Evolutionary conservation across 2,113 vertebrate genomes (phyloP), one percentile per base, ranked within the genome.

Genomic region (Microtus ochrogaster): DNA sequence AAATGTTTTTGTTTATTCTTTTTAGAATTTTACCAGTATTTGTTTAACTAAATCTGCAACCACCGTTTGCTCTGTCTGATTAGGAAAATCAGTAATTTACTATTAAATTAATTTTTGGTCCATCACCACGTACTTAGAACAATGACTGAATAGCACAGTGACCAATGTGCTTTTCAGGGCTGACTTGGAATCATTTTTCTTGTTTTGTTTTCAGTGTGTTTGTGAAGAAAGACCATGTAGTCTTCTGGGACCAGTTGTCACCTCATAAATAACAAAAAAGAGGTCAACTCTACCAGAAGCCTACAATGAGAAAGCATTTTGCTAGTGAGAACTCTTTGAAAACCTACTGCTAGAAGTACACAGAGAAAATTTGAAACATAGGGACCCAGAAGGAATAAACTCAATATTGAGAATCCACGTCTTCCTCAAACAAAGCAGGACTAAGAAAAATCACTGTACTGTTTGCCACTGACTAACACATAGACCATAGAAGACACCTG

Each of bases 151-250:
- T 49, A 82, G 55, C 10, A 47, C 1, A 63, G 52, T 66, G 68
- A 76, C 81, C 19, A 81, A 66, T 72, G 90, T 66, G 14, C 14
- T 68, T 36, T 30, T 36, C 8, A 63, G 33, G 7, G 19, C n/a
- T 86, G n/a, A 76, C 6, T 70, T 11, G 19, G 2, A 91, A 79
- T 77, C 11, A 26, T 55, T 74, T 41, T 72, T 6, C 12, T 87
- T 96, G 39, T 44, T 16, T 86, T 94, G 19, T 76, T 94, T 94
- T 90, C 93, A 91, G 33, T 36, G 17, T 83, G 28, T 89, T 90
- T 95, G 58, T 83, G 63, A 92, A 78, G 52, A 66, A 92, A 96
- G 73, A 47, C 78, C n/a, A 66, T 30, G 26, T 84, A 10, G 9
- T 88, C 30, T 90, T 91, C 65, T 52, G 70, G 63, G 33, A 58